Conservation (phyloP, 2,113 vertebrate genomes). For the Centrocercus urophasianus region DNA sequence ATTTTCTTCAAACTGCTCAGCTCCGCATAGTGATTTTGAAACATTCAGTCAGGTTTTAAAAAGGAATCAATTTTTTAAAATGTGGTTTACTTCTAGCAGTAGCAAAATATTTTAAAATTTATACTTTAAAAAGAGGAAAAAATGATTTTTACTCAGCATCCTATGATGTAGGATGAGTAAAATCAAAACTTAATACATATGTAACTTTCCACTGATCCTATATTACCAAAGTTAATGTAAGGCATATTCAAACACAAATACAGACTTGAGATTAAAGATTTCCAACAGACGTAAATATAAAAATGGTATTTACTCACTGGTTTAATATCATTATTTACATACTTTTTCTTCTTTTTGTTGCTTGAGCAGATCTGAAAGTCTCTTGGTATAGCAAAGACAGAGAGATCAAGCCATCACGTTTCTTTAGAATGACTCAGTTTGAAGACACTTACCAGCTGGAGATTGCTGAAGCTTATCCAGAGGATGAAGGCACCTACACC, state of each 20-base stretch:
- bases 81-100: neutral
- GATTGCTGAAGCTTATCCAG: constrained; percentile 90
- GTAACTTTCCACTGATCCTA: neutral
- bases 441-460: constrained; percentile 95
- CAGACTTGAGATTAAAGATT: neutral
- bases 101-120: neutral
- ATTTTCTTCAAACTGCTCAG: neutral
- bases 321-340: neutral
- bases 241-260: neutral
- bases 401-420: constrained; percentile 93
- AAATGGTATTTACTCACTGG: neutral
- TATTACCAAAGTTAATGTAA: neutral
- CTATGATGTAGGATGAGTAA: neutral
- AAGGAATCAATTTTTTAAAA: neutral
- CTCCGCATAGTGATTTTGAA: neutral
- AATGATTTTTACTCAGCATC: neutral
- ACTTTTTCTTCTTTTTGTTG: neutral
- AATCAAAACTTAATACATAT: neutral
- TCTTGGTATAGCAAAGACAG: constrained; percentile 93
- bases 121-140: neutral
- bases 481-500: constrained; percentile 92
- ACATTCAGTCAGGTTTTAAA: neutral
- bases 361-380: constrained; percentile 87
- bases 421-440: constrained; percentile 96
- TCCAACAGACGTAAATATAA: neutral